These are phyloP conservation scores for Phylloscopus trochiloides DNA, from an alignment of 2,113 vertebrate genomes.

Conservation along the genomic window DNA sequence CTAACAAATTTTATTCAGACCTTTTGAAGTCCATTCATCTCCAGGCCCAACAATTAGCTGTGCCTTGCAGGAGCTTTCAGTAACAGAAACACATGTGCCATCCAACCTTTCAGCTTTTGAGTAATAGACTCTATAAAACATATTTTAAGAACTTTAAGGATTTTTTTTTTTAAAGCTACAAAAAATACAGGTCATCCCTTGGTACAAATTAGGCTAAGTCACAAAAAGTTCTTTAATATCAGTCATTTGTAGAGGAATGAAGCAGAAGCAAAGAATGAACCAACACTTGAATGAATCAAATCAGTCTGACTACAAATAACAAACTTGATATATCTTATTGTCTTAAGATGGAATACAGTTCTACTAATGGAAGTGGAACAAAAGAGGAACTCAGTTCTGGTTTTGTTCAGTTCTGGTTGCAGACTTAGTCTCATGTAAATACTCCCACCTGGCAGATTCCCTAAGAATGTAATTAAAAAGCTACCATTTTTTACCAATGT, in stretches of 20 bases:
- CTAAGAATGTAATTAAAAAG: background rate
- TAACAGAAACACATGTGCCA: background rate
- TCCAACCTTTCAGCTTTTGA: background rate
- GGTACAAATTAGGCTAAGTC: background rate
- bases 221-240: accelerated
- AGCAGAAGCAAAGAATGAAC: background rate
- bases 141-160: background rate
- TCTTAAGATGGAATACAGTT: background rate
- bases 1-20: background rate
- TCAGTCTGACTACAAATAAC: background rate
- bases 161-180: background rate
- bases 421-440: background rate
- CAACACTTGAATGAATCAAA: background rate
- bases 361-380: background rate
- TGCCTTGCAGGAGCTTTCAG: background rate
- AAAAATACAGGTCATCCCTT: background rate
- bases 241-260: background rate
- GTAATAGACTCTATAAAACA: background rate
- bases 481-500: background rate
- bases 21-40: background rate
- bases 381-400: background rate
- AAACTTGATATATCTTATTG: accelerated
- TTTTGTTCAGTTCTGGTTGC: background rate
- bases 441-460: background rate
- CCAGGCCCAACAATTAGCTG: accelerated